Evolutionary conservation across 2,888 invertebrate genomes (phyloP).

Genomic region (Phortica magna): DNA sequence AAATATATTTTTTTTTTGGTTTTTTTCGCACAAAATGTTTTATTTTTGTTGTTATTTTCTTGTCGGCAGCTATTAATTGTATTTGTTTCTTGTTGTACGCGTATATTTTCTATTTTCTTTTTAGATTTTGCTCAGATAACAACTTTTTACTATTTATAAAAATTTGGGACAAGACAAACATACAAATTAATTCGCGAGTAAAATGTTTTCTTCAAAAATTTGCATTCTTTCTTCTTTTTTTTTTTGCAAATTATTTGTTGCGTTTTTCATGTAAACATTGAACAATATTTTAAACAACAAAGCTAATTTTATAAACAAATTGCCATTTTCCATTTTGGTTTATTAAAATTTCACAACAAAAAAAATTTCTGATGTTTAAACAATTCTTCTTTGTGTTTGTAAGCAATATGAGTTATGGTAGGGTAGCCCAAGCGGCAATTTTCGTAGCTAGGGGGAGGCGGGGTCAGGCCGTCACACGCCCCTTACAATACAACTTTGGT

Average conservation of each 20-base stretch:
- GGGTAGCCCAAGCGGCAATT: no score
- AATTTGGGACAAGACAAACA: slow-evolving; percentile 69
- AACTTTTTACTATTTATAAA: slow-evolving; percentile 63
- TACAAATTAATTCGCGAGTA: slow-evolving; percentile 21
- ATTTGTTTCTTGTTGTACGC: not conserved
- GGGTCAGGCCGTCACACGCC: no score
- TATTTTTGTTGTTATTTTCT: slow-evolving; percentile 20
- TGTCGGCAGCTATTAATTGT: slow-evolving; percentile 42
- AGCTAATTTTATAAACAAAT: not conserved
- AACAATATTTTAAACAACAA: not conserved
- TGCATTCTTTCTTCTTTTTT: not conserved
- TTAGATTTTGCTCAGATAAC: slow-evolving; percentile 53
- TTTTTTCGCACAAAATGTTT: slow-evolving; percentile 36
- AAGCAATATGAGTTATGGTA: no score
- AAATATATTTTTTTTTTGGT: slow-evolving; percentile 15
- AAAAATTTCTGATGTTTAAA: no score
- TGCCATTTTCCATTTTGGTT: not conserved
- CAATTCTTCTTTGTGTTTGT: no score
- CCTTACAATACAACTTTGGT: no score
- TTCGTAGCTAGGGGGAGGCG: no score
- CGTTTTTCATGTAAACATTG: slow-evolving; percentile 1
- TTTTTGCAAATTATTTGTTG: not conserved
- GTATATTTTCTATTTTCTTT: slow-evolving; percentile 13
- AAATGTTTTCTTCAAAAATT: slow-evolving; percentile 1
- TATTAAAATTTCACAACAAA: no score